A percentile compares a stretch with the other conserved stretches of the same genome.
Evolutionary conservation across 2,888 invertebrate species (phyloP).

Genomic region (Himalopsyche tibetana): DNA sequence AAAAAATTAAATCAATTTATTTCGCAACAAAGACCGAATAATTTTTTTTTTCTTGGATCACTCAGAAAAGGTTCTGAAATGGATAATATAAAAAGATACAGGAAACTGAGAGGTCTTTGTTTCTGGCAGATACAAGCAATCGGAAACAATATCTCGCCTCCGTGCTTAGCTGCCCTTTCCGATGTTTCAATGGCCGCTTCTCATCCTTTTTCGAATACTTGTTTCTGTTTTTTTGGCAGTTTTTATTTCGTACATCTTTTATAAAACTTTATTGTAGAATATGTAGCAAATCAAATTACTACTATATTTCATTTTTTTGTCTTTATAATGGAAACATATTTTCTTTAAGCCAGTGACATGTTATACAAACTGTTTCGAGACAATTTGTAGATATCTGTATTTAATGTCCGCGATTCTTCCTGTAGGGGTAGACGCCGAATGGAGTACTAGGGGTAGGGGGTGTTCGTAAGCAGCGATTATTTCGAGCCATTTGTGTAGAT

Average conservation of each 20-base stretch:
- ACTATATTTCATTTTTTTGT: too few species aligned
- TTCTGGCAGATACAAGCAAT: background rate
- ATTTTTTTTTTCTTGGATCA: too few species aligned
- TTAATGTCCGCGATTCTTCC: slow-evolving; percentile 28
- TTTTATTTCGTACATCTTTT: too few species aligned
- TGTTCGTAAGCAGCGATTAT: slow-evolving; percentile 59
- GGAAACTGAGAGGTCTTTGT: background rate
- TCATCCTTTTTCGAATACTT: too few species aligned
- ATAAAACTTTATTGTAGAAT: too few species aligned
- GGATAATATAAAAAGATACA: background rate
- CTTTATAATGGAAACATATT: too few species aligned
- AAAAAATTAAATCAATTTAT: too few species aligned
- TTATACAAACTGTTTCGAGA: background rate
- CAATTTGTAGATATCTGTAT: slow-evolving; percentile 5
- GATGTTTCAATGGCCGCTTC: background rate
- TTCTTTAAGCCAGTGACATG: background rate
- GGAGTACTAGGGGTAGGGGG: background rate
- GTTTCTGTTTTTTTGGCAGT: too few species aligned
- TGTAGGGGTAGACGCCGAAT: slow-evolving; percentile 12
- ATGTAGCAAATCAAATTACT: too few species aligned
- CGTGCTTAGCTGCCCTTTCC: background rate
- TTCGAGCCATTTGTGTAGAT: slow-evolving; percentile 64
- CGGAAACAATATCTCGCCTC: slow-evolving; percentile 29
- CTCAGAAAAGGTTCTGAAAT: too few species aligned
- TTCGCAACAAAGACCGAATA: too few species aligned